Evolutionary conservation across 2,113 vertebrate genomes (phyloP), one percentile per base, ranked within the genome.

Genomic region (Myotis brandtii): DNA sequence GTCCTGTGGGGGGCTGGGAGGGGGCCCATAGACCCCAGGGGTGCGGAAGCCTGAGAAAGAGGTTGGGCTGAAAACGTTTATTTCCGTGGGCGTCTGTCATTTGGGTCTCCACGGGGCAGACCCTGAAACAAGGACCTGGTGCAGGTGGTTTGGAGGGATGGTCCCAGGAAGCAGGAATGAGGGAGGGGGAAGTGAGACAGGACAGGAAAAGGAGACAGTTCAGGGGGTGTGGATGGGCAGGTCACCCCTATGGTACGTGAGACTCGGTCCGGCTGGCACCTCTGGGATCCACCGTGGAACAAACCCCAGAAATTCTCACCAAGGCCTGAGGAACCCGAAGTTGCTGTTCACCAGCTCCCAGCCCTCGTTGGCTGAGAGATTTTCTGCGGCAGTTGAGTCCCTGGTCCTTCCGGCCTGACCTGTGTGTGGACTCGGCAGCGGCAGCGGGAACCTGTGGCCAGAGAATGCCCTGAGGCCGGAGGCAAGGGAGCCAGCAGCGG

Each of bases 1-100:
- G 13, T 9, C 69, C 12, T 21, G 9, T 3, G 0, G 2, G 10
- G n/a, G 2, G 23, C 62, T 27, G 30, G 20, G 18, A 3, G 11
- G 40, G 3, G 11, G 37, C 34, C 62, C 5, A 3, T 7, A 4
- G 43, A 25, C 14, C 12, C 1, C 27, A 5, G 46, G 25, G 12
- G 4, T 20, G 5, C 1, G 11, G 54, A 70, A 54, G 52, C 34
- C 14, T 0, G 46, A 32, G n/a, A 54, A 46, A 50, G 32, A 32
- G 54, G 34, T 40, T 16, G 37, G 32, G n/a, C 9, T 32, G 62
- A 32, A 50, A 50, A n/a, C 18, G 30, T 37, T 23, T 75, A 32
- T 56, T 56, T 56, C 54, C 9, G 0, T 43, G 87, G 25, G 6
- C 6, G 1, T 13, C 67, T 46, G 12, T 75, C 32, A 17, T 46